Conservation (phyloP, 2,797 vertebrate species). For the Psittacula derbiana region DNA sequence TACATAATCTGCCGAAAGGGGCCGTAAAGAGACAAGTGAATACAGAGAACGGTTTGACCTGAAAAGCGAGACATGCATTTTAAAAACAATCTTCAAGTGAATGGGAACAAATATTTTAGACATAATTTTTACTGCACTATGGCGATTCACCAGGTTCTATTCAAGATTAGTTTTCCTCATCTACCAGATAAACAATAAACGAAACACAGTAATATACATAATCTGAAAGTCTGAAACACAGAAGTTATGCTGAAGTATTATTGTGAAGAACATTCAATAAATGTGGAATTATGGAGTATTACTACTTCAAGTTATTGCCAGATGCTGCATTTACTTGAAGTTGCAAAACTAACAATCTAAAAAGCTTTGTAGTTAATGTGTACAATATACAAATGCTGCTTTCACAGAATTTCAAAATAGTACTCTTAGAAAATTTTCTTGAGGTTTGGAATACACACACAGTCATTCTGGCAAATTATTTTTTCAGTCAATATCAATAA, state of each 20-base stretch:
- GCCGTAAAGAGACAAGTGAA: slow-evolving; percentile 88
- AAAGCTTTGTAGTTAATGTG: background rate
- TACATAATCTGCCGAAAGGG: slow-evolving; percentile 88
- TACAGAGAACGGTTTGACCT: slow-evolving; percentile 94
- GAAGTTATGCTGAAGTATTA: background rate
- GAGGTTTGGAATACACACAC: background rate
- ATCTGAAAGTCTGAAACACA: background rate
- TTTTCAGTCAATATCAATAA: background rate
- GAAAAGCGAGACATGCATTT: slow-evolving; percentile 22
- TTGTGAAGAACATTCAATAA: background rate
- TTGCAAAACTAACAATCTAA: background rate
- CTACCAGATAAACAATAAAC: background rate
- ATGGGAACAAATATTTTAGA: background rate
- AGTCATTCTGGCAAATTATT: background rate
- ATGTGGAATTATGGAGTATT: background rate
- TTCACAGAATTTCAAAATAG: background rate
- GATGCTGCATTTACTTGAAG: background rate
- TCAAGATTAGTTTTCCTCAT: background rate
- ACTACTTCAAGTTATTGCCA: background rate
- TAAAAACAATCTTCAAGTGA: background rate
- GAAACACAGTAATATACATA: fast-evolving
- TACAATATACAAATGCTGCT: background rate
- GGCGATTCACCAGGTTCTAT: background rate
- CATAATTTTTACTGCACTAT: background rate
- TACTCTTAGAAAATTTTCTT: background rate